Percentiles rank a stretch among this genome's conserved stretches.
Conservation (phyloP, 2,888 invertebrate species). For the Drosophila paracracens region DNA sequence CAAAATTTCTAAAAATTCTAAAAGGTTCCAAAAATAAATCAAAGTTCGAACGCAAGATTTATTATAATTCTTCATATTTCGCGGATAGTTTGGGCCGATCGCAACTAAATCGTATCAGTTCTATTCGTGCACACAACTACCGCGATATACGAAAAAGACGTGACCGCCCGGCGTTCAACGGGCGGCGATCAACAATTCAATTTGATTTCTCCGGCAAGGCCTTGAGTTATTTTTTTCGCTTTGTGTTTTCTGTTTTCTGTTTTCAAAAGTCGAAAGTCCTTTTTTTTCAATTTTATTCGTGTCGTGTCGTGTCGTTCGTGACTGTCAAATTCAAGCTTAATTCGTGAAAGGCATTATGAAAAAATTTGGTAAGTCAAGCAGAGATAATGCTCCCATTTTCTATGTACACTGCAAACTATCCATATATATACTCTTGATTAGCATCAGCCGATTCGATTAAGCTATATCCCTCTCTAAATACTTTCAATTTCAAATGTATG, state of each 20-base stretch:
- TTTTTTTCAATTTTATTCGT: slow-evolving; percentile 35
- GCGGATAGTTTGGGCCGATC: slow-evolving; percentile 60
- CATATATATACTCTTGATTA: neutral
- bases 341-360: slow-evolving; percentile 60
- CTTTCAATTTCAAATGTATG: no score
- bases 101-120: slow-evolving; percentile 48
- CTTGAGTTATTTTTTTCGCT: slow-evolving; percentile 50
- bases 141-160: slow-evolving; percentile 51
- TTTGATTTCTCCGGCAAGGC: slow-evolving; percentile 64
- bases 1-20: slow-evolving; percentile 78
- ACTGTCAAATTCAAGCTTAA: slow-evolving; percentile 11
- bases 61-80: slow-evolving; percentile 63
- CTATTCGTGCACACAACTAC: slow-evolving; percentile 48
- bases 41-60: slow-evolving; percentile 72
- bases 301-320: slow-evolving; percentile 14
- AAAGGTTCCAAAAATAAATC: slow-evolving; percentile 77
- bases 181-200: slow-evolving; percentile 56
- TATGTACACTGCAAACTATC: neutral
- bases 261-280: slow-evolving; percentile 29
- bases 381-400: neutral
- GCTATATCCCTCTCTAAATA: neutral
- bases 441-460: neutral
- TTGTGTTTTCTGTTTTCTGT: slow-evolving; percentile 31
- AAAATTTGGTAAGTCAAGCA: slow-evolving; percentile 65
- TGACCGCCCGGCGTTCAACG: slow-evolving; percentile 63